Evolutionary conservation across 1,140 invertebrate genomes (phyloP), one percentile per base, ranked within the genome.

Genomic region (Diorhabda elongata): DNA sequence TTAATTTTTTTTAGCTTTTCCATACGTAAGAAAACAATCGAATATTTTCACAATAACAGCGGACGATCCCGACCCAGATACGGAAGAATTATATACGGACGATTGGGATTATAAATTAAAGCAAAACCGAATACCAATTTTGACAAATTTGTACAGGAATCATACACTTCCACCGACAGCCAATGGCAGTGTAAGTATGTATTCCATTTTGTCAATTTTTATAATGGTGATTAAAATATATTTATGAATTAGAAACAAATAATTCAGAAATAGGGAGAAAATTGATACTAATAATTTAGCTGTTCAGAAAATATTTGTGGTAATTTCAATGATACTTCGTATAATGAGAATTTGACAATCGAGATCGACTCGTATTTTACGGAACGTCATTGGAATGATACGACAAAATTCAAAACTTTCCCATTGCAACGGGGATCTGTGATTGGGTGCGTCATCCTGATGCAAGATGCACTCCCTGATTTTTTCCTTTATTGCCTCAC

Each of bases 141-240:
- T 81, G 42, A 58, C 71, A 2, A 61, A 71, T 7, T 66, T 73
- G n/a, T 61, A 73, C 43, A 75, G 71, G 70, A 80, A 80, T 57
- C 80, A 80, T 61, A 77, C 75, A 5, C 69, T 80, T 67, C 80
- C 80, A 52, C 77, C 77, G 2, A 68, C 64, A 60, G 71, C 73
- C 3, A 73, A 73, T 66, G 75, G 73, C 68, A 79, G 75, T 77
- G 79, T 80, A 80, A 77, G 80, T 80, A 78, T 58, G 74, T 77
- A 76, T 74, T 70, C 42, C 7, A 42, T 58, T 67, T 26, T 44
- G 2, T 66, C 42, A 58, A 69, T 42, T 9, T 44, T 47, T 42
- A 11, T 9, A 26, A 26, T 26, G 26, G 26, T 1, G 26, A 26
- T 26, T 26, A 26, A 26, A 69, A 42, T 58, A 44, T 8, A 3